A percentile compares a stretch with the other conserved stretches of the same genome.
Evolutionary conservation across 2,113 vertebrate species (phyloP).

Genomic region (Regulus satrapa): DNA sequence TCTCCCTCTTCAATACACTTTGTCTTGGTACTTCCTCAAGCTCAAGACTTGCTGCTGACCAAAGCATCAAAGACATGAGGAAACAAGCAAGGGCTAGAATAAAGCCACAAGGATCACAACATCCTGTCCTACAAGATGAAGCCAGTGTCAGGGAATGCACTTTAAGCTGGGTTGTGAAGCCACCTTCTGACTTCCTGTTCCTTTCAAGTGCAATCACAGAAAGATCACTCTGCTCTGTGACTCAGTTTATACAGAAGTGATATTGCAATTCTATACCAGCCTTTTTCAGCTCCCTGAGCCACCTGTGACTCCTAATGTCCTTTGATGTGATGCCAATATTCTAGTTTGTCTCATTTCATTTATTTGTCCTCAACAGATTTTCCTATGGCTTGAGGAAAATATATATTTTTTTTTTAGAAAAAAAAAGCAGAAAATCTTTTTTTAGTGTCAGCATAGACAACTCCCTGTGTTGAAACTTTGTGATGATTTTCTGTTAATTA

Average conservation of each 20-base stretch:
- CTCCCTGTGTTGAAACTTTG: background rate
- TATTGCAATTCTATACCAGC: background rate
- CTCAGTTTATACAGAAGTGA: background rate
- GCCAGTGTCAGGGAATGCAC: background rate
- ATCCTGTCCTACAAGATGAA: background rate
- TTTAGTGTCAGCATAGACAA: background rate
- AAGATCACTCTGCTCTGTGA: background rate
- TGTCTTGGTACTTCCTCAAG: background rate
- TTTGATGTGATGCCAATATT: fast-evolving
- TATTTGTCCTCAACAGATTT: background rate
- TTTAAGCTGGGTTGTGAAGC: background rate
- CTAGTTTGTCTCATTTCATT: background rate
- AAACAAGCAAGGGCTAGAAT: background rate
- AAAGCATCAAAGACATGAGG: background rate
- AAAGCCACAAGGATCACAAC: background rate
- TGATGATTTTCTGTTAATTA: background rate
- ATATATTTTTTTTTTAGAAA: too few relatives aligned
- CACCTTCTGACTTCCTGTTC: background rate
- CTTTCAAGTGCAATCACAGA: background rate
- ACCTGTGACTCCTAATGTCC: fast-evolving
- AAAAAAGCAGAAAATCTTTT: background rate
- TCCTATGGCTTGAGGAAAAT: too few relatives aligned
- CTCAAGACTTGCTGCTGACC: background rate
- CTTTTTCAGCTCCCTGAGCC: fast-evolving
- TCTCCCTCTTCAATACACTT: fast-evolving